Percentiles rank a stretch among this genome's conserved stretches.
Conservation (phyloP, 1,140 invertebrate species). For the Lutraria rhynchaena region DNA sequence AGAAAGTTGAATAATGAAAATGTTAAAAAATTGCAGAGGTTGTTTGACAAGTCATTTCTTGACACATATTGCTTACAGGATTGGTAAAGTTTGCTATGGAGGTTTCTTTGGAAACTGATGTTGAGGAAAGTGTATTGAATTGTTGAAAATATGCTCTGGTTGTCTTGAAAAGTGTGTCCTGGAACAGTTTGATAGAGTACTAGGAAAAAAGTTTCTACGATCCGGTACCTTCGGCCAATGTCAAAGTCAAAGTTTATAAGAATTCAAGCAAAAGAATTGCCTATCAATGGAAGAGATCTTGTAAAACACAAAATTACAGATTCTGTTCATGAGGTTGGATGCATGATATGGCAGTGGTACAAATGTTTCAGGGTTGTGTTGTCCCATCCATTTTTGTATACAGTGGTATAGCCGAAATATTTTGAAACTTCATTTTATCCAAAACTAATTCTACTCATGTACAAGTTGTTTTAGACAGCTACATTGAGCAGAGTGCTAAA, state of each 20-base stretch:
- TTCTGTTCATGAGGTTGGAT: constrained; percentile 5
- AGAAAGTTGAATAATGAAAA: no score
- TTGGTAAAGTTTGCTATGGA: constrained; percentile 20
- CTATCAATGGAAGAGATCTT: constrained; percentile 6
- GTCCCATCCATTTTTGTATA: background rate
- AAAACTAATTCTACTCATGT: no score
- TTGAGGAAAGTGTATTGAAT: background rate
- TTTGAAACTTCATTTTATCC: background rate
- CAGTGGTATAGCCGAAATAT: background rate
- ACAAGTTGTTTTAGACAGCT: no score
- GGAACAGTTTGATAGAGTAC: background rate
- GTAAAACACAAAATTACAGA: constrained; percentile 14
- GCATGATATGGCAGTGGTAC: constrained; percentile 20
- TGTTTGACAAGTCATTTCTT: constrained; percentile 6
- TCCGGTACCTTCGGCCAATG: background rate
- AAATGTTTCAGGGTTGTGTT: background rate
- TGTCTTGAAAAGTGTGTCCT: constrained; percentile 1
- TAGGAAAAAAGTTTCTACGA: background rate
- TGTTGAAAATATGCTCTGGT: background rate
- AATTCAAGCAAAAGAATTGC: background rate
- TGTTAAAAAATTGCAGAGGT: no score
- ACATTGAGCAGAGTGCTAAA: no score
- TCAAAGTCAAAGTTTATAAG: background rate
- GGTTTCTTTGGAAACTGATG: background rate
- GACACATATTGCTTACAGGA: constrained; percentile 5